Conservation (phyloP, 2,888 invertebrate genomes). For the Drosophila formosana region DNA sequence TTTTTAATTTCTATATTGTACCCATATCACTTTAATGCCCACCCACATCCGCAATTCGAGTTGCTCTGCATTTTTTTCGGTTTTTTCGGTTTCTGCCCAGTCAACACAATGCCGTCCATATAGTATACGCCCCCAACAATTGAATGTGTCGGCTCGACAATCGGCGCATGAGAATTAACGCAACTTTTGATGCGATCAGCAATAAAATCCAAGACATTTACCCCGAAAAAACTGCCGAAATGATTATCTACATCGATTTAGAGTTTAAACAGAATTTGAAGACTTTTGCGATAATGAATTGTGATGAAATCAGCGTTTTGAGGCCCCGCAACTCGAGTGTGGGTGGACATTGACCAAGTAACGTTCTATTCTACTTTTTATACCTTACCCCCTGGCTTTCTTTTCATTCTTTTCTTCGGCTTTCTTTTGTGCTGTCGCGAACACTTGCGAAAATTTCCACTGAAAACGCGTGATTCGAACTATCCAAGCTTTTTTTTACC, state of each 20-base stretch:
- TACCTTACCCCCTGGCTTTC: not conserved
- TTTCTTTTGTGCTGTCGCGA: slow-evolving; percentile 1
- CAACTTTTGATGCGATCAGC: slow-evolving; percentile 18
- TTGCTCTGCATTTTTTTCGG: slow-evolving; percentile 5
- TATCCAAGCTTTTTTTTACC: not conserved
- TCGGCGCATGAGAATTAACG: slow-evolving; percentile 19
- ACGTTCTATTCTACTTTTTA: slow-evolving; percentile 32
- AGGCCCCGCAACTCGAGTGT: slow-evolving; percentile 9
- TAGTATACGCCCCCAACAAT: slow-evolving; percentile 39
- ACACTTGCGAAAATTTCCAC: slow-evolving; percentile 7
- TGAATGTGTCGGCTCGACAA: slow-evolving; percentile 7
- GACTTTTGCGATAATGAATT: slow-evolving; percentile 6
- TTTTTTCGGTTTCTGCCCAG: slow-evolving; percentile 39
- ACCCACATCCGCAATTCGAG: slow-evolving; percentile 28
- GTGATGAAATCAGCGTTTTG: slow-evolving; percentile 25
- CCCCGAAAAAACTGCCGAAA: slow-evolving; percentile 26
- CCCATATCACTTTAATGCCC: slow-evolving; percentile 1
- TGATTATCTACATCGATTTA: slow-evolving; percentile 6
- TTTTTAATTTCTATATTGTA: slow-evolving; percentile 10
- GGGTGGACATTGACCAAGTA: slow-evolving; percentile 32
- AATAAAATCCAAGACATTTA: not conserved
- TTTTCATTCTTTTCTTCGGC: not conserved
- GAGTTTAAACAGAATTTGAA: not conserved
- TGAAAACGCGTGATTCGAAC: slow-evolving; percentile 1
- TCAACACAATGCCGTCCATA: slow-evolving; percentile 43